These are phyloP conservation scores for Ochlodes sylvanus DNA, from an alignment of 2,888 invertebrate species.

Conservation along the genomic window DNA sequence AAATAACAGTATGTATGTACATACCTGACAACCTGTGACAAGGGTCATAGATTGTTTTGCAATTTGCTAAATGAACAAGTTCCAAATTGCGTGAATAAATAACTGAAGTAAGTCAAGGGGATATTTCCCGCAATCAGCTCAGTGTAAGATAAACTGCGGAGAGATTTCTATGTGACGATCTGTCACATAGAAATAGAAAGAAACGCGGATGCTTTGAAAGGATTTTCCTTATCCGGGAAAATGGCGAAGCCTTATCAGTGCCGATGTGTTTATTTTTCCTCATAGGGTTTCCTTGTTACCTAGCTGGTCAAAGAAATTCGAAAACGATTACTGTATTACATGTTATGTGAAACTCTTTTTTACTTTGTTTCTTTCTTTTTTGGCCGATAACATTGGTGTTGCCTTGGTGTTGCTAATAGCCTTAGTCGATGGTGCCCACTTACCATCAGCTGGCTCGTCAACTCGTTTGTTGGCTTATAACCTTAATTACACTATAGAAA, in stretches of 20 bases:
- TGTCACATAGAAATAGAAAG: constrained; percentile 19
- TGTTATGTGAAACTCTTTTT: no score
- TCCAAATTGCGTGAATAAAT: no score
- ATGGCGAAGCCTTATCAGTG: constrained; percentile 19
- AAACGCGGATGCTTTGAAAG: constrained; percentile 24
- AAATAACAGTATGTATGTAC: not conserved
- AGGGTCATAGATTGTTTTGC: not conserved
- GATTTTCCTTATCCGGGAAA: constrained; percentile 30
- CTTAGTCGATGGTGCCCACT: no score
- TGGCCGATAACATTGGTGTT: no score
- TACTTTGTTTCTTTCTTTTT: no score
- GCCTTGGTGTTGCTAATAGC: no score
- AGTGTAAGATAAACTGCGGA: constrained; percentile 24
- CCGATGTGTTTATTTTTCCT: constrained; percentile 5
- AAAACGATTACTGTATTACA: no score
- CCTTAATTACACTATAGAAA: no score
- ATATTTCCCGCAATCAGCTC: constrained; percentile 16
- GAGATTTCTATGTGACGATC: no score
- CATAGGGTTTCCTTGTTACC: not conserved
- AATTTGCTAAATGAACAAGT: no score
- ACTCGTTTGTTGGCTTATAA: no score
- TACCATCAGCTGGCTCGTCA: no score
- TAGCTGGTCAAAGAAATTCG: not conserved
- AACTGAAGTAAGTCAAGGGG: not conserved
- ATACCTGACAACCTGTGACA: not conserved